Conservation (phyloP, 2,113 vertebrate genomes). For the Stigmatopora nigra region DNA sequence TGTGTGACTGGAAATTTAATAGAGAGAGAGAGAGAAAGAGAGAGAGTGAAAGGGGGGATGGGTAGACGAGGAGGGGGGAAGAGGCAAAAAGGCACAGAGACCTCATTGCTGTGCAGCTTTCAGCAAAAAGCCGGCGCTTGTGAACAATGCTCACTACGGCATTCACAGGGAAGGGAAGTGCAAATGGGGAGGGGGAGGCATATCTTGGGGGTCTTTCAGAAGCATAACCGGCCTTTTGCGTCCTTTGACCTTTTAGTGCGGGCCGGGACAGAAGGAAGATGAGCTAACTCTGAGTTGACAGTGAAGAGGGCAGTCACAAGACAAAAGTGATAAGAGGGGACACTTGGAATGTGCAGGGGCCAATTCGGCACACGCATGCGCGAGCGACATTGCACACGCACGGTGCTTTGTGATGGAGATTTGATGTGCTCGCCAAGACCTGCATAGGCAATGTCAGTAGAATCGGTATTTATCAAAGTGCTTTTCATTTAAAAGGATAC, state of each 20-base stretch:
- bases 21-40: constrained; percentile 53
- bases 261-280: constrained; percentile 41
- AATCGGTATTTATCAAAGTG: constrained; percentile 35
- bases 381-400: neutral
- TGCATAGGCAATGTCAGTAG: constrained; percentile 21
- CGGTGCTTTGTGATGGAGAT: neutral
- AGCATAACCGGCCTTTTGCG: constrained; percentile 52
- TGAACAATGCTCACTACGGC: constrained; percentile 68
- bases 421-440: neutral
- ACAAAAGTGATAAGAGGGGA: neutral
- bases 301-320: neutral
- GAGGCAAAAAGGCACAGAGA: constrained; percentile 65
- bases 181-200: constrained; percentile 10
- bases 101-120: constrained; percentile 67
- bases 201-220: constrained; percentile 56
- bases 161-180: constrained; percentile 36
- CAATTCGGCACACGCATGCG: neutral
- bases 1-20: constrained; percentile 81
- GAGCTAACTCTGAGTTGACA: constrained; percentile 12
- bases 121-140: constrained; percentile 47
- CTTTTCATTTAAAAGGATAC: constrained; percentile 21
- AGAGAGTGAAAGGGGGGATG: constrained; percentile 13
- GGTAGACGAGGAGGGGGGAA: constrained; percentile 37
- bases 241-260: constrained; percentile 60
- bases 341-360: neutral